phyloP scores from a whole-genome alignment of 2,113 vertebrate species.

The Cygnus atratus region DNA sequence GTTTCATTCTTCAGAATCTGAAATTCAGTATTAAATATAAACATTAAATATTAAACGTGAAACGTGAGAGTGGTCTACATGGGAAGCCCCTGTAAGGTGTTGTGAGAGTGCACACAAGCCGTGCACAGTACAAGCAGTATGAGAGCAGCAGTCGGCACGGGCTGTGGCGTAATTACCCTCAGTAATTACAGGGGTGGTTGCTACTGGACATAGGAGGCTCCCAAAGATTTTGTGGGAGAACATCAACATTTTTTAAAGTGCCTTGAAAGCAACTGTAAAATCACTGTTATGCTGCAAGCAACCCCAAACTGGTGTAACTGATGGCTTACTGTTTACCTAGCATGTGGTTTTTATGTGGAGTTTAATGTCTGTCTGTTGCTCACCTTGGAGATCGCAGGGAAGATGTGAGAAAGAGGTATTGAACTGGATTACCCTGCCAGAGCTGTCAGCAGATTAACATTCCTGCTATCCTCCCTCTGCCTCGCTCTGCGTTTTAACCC shows the following conservation, averaged over 20 bases:
- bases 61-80: neutral
- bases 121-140: fast-evolving
- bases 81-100: neutral
- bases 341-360: neutral
- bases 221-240: neutral
- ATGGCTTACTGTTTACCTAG: neutral
- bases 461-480: neutral
- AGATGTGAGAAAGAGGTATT: neutral
- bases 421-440: neutral
- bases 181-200: neutral
- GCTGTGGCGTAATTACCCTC: neutral
- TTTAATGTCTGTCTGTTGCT: neutral
- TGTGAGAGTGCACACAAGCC: neutral
- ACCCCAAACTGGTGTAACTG: neutral
- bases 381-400: neutral
- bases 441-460: neutral
- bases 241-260: neutral
- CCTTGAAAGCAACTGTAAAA: neutral
- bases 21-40: neutral
- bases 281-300: neutral
- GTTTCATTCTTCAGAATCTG: neutral
- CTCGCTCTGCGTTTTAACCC: neutral
- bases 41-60: no score
- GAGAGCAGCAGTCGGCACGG: neutral
- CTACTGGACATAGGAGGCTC: neutral